Conservation (phyloP, 2,797 vertebrate genomes). For the Sebastes itinus region DNA sequence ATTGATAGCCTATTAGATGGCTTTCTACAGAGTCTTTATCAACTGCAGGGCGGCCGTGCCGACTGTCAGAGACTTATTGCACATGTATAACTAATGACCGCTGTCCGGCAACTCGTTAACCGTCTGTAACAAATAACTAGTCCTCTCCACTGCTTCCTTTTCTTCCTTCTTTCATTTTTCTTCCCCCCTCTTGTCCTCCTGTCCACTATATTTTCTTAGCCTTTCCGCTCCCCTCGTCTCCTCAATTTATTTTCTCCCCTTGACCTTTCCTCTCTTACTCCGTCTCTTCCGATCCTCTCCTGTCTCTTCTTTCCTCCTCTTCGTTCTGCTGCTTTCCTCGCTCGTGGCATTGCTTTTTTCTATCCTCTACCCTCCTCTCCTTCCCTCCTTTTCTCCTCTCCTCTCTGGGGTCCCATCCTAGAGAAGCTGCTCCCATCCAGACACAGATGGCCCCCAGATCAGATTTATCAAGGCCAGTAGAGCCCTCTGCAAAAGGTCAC, state of each 20-base stretch:
- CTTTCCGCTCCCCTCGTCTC: conserved; percentile 18
- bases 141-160: conserved; percentile 21
- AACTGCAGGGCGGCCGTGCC: conserved; percentile 43
- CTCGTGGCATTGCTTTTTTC: background rate
- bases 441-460: conserved; percentile 91
- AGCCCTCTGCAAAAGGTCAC: conserved; percentile 89
- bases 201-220: conserved; percentile 23
- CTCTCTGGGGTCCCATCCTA: conserved; percentile 78
- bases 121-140: conserved; percentile 32
- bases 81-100: conserved; percentile 18
- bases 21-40: conserved; percentile 69
- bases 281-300: conserved; percentile 14
- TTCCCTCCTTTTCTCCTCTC: conserved; percentile 15
- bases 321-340: background rate
- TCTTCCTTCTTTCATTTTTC: conserved; percentile 16
- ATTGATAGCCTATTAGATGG: conserved; percentile 89
- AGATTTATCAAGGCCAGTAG: conserved; percentile 92
- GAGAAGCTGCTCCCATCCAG: conserved; percentile 70
- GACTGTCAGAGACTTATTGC: conserved; percentile 15
- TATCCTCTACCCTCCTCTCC: background rate
- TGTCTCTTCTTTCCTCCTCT: conserved; percentile 18
- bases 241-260: conserved; percentile 33
- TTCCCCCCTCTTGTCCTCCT: conserved; percentile 5
- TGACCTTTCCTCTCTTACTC: conserved; percentile 39
- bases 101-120: conserved; percentile 40